Percentiles rank a stretch among this genome's conserved stretches.
Conservation (phyloP, 2,797 vertebrate species). For the Sebastes itinus region DNA sequence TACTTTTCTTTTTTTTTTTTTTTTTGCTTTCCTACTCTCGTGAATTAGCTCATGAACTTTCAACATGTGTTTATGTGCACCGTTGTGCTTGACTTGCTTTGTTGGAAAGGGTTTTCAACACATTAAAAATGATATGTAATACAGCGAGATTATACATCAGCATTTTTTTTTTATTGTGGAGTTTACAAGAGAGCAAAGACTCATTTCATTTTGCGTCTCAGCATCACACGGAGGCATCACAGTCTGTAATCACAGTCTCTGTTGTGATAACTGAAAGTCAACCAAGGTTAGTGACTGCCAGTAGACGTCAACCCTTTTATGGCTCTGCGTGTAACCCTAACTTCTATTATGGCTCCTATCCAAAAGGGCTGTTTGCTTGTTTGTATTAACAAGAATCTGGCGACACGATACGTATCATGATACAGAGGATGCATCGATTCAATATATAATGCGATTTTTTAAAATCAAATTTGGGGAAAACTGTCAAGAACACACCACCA, state of each 20-base stretch:
- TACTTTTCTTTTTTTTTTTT: too few species aligned
- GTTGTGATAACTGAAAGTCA: slow-evolving; percentile 28
- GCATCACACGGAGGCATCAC: slow-evolving; percentile 13
- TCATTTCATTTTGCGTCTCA: background rate
- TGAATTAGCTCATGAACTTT: slow-evolving; percentile 69
- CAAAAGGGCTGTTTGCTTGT: too few species aligned
- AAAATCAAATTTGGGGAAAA: too few species aligned
- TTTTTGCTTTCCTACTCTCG: slow-evolving; percentile 56
- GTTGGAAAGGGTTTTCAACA: slow-evolving; percentile 74
- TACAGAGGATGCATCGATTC: too few species aligned
- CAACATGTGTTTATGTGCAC: slow-evolving; percentile 76
- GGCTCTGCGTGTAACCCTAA: slow-evolving; percentile 14
- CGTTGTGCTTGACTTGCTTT: slow-evolving; percentile 79
- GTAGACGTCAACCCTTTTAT: slow-evolving; percentile 38
- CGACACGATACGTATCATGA: rapidly evolving
- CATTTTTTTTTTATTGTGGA: slow-evolving; percentile 51
- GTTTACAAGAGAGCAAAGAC: slow-evolving; percentile 29
- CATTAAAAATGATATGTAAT: slow-evolving; percentile 78
- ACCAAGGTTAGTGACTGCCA: slow-evolving; percentile 55
- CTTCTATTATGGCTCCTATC: slow-evolving; percentile 28
- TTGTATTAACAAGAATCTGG: too few species aligned
- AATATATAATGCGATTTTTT: too few species aligned
- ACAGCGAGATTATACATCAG: slow-evolving; percentile 52
- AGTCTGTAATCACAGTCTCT: slow-evolving; percentile 6
- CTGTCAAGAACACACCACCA: too few species aligned